These are phyloP conservation scores for Folsomia candida DNA, from an alignment of 2,888 invertebrate genomes.

Conservation along the genomic window DNA sequence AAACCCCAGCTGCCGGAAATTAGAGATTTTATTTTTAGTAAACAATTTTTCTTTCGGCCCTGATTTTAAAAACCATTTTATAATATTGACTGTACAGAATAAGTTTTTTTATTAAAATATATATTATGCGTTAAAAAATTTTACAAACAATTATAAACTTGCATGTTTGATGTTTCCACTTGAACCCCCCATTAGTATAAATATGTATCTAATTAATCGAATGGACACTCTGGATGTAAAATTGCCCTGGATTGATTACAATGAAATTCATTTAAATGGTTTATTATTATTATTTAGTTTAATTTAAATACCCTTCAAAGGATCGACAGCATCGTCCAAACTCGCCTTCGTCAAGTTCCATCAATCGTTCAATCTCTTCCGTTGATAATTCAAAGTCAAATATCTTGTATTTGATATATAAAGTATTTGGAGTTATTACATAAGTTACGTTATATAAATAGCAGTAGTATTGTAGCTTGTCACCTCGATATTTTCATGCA, in stretches of 20 bases:
- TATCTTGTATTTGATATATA: slow-evolving; percentile 17
- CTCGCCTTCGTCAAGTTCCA: slow-evolving; percentile 30
- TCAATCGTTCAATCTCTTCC: slow-evolving; percentile 25
- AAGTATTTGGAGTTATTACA: not conserved
- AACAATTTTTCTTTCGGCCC: not conserved
- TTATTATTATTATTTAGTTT: not conserved
- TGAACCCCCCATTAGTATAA: too few species aligned
- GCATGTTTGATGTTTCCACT: too few species aligned
- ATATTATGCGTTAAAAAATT: not conserved
- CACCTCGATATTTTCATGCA: slow-evolving; percentile 72
- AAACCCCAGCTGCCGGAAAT: not conserved
- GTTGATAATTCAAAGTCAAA: slow-evolving; percentile 31
- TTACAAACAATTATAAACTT: not conserved
- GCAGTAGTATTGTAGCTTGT: not conserved
- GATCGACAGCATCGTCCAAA: slow-evolving; percentile 23
- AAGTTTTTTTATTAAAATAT: not conserved
- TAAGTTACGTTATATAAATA: too few species aligned
- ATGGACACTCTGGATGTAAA: slow-evolving; percentile 35
- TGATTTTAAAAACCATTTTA: too few species aligned
- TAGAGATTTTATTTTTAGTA: slow-evolving; percentile 1
- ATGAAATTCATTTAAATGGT: not conserved
- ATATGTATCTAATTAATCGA: slow-evolving; percentile 12
- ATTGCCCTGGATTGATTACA: slow-evolving; percentile 9
- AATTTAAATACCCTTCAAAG: slow-evolving; percentile 23
- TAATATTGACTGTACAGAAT: too few species aligned